Base-by-base conservation (phyloP, 2,113 vertebrate species). In the Ciconia maguari region DNA sequence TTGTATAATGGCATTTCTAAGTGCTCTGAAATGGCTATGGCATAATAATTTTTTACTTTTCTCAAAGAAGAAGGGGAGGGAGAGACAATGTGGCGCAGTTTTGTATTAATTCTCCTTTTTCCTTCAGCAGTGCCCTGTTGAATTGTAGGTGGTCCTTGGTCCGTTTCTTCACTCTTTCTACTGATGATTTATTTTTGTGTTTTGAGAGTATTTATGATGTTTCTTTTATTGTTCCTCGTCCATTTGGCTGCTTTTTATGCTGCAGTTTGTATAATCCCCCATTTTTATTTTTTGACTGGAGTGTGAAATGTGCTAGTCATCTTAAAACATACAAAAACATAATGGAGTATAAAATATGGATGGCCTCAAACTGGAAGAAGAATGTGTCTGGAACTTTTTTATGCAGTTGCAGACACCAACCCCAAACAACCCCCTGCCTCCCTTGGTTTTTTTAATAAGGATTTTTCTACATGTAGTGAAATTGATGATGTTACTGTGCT, bases 211-310 rank as follows among this genome's bases (percentile, higher is more conserved):
- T 91, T 97, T 84, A 55, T 54, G 34, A 74, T 89, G 71, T 90
- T 93, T 94, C 81, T 89, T 97, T 91, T 83, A 81, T 93, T 96
- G 87, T 95, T 94, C 57, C 26, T 95, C 11, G 1, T 91, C 52
- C 65, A 44, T 96, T 96, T 95, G 93, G 55, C 91, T 93, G 51
- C 74, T 74, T 94, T 85, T 83, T 66, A 60, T 81, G 61, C 84
- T 88, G 87, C 52, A 90, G 68, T 96, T 95, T 80, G 74, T 89
- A 14, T 89, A 87, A 79, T 93, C 34, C 16, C 62, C 49, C 22
- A 13, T 55, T 91, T 55, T 83, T 75, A 34, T 77, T 92, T 75
- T 83, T 85, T 89, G 10, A 58, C 62, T 76, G 62, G 36, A 58
- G 66, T 80, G 42, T 84, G 77, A 94, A 94, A 91, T 85, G 46